A percentile compares a stretch with the other conserved stretches of the same genome.
These are phyloP conservation scores for Sitophilus oryzae DNA, from an alignment of 1,140 invertebrate species.

Conservation along the genomic window DNA sequence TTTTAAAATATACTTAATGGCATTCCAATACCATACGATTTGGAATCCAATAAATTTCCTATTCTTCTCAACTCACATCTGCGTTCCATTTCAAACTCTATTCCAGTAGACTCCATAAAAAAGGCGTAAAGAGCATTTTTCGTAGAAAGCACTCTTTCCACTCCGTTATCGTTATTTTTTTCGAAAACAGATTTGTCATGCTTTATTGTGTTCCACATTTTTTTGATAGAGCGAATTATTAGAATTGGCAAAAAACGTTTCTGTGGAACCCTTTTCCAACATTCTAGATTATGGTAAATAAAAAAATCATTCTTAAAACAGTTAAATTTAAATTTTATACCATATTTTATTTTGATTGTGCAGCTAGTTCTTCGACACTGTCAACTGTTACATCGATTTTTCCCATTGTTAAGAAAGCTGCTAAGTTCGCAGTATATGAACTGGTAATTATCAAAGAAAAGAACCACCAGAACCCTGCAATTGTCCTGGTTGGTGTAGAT, in stretches of 20 bases:
- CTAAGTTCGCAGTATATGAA: conserved; percentile 93
- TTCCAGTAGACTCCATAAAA: conserved; percentile 78
- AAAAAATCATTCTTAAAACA: no score
- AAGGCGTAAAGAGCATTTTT: conserved; percentile 66
- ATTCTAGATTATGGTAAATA: conserved; percentile 26
- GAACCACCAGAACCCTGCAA: conserved; percentile 90
- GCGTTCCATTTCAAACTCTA: conserved; percentile 71
- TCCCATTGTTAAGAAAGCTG: conserved; percentile 89
- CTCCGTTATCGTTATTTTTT: conserved; percentile 73
- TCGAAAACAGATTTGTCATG: conserved; percentile 73
- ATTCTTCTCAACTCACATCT: conserved; percentile 74
- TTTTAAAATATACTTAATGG: conserved; percentile 55
- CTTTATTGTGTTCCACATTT: conserved; percentile 71
- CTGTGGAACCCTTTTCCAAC: conserved; percentile 65
- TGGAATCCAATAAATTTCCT: conserved; percentile 68
- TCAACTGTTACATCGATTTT: conserved; percentile 76
- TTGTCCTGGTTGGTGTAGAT: conserved; percentile 68
- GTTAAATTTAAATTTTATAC: conserved; percentile 52
- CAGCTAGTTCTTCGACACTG: conserved; percentile 80
- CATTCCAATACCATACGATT: conserved; percentile 77
- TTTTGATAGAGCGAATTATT: conserved; percentile 63
- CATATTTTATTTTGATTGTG: conserved; percentile 74
- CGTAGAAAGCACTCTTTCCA: conserved; percentile 68
- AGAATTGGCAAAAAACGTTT: conserved; percentile 64
- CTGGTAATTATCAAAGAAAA: conserved; percentile 93